Base-by-base conservation (phyloP, 2,888 invertebrate genomes). In the Anthophora plumipes region DNA sequence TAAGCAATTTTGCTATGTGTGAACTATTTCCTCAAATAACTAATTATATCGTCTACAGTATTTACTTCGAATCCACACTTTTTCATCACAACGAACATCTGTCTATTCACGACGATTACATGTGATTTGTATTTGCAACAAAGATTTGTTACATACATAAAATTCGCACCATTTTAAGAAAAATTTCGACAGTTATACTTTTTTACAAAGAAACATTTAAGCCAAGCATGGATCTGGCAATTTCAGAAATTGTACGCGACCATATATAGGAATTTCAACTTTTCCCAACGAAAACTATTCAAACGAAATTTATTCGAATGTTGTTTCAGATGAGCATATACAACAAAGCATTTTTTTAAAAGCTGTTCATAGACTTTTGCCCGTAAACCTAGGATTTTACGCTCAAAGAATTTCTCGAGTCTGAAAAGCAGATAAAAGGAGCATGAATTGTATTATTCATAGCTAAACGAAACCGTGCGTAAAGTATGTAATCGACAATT, bases 391-490 rank as follows among this genome's bases (percentile, higher is more conserved):
- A 37, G 11, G 48, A 60, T 39, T 59, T 59, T 48, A 60, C 17
- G 69, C 37, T 1, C 59, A 39, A 39, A 4, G 46, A 39, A 39
- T 39, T 14, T 43, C 43, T 25, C 43, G 59, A 50, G 20, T 14
- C 54, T 54, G 52, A 52, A 46, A 37, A 48, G 57, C 20, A 37
- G 20, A 37, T 57, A 46, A 20, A 43, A 68, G 22, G 69, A 22
- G 22, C 50, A 60, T 60, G 60, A 69, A 60, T 69, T 60, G 17
- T 39, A 50, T 69, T 69, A 31, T 57, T 57, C 46, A 57, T 46
- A 60, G 48, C 50, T 22, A n/a, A 68, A 68, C 46, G 46, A 55
- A 43, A 39, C n/a, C 14, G 25, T 17, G 39, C 8, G 14, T 31
- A 12, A 67, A 14, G 31, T 4, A 22, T 12, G 22, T 25, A 52